Percentiles rank a stretch among this genome's conserved stretches.
These are phyloP conservation scores for Drosophila athabasca DNA, from an alignment of 1,140 invertebrate genomes.

Conservation along the genomic window DNA sequence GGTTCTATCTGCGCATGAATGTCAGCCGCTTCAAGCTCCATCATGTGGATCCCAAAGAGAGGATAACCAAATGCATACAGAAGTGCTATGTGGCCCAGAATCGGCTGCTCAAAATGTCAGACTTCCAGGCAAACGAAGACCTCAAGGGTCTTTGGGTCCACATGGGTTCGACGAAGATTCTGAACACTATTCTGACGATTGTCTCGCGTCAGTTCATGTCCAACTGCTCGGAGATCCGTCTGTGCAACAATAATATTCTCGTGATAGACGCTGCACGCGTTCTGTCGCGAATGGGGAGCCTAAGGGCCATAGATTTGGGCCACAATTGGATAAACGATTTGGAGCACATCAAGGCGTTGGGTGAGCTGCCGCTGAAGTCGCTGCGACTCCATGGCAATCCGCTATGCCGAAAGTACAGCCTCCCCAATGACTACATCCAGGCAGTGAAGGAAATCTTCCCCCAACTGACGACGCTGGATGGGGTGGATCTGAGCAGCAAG, in stretches of 20 bases:
- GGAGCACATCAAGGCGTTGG: slow-evolving; percentile 36
- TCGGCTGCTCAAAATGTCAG: slow-evolving; percentile 56
- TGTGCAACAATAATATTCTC: slow-evolving; percentile 68
- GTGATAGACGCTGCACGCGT: slow-evolving; percentile 26
- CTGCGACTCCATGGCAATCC: slow-evolving; percentile 85
- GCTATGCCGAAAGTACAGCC: slow-evolving; percentile 83
- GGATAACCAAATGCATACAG: slow-evolving; percentile 52
- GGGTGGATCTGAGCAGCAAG: slow-evolving; percentile 50
- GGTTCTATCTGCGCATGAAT: slow-evolving; percentile 68
- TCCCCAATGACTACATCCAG: slow-evolving; percentile 83
- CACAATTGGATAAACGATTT: slow-evolving; percentile 71
- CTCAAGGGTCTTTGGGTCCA: slow-evolving; percentile 61
- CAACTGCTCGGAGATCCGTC: slow-evolving; percentile 58
- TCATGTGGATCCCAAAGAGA: slow-evolving; percentile 55
- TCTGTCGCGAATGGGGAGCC: slow-evolving; percentile 48
- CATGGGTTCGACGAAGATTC: slow-evolving; percentile 51
- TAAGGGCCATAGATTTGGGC: slow-evolving; percentile 65
- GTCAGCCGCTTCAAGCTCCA: slow-evolving; percentile 50
- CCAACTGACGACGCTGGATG: slow-evolving; percentile 56
- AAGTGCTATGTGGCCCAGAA: slow-evolving; percentile 57
- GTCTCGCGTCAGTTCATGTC: slow-evolving; percentile 57
- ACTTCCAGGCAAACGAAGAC: slow-evolving; percentile 52
- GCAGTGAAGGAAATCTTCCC: slow-evolving; percentile 84
- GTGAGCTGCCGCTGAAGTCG: slow-evolving; percentile 56
- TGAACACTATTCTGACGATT: slow-evolving; percentile 42